Base-by-base conservation (phyloP, 2,888 invertebrate species). In the Caenorhabditis panamensis region DNA sequence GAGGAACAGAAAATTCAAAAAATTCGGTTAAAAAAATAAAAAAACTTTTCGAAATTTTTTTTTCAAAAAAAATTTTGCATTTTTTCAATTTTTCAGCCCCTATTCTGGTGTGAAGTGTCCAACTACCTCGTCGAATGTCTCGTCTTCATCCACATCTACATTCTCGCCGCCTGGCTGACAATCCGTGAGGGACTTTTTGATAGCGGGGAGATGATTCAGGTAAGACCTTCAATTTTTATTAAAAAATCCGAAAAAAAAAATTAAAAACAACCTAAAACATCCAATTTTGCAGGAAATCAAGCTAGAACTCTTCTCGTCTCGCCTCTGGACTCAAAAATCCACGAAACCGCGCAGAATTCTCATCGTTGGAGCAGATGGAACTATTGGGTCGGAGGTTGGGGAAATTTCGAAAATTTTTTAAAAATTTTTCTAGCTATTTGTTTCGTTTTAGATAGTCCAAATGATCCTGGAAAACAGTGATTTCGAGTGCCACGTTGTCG, bases 121-220 rank as follows among this genome's bases (percentile, higher is more conserved):
- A 26, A 63, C 22, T 63, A 31, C 49, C 47, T 69, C 5, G 18
- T 80, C 13, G 80, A 80, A 63, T 31, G 63, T 18, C 49, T 81
- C 20, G 63, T 79, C 31, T 63, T 78, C 5, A 22, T 82, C 16
- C 76, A 83, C 31, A 68, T 83, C 58, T 83, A 76, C 41, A 13
- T 82, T 16, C 54, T 83, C 18, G 83, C 83, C 5, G 79, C 77
- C 0, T 68, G 36, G 20, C 68, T 79, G 22, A 79, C 77, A 1
- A 28, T 83, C 11, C 66, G 76, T 20, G 83, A 83, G 53, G 51
- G 69, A 4, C 24, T 67, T 49, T 83, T 82, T 49, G 83, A 83
- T 24, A 31, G 53, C 9, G 11, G 51, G 18, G 13, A 51, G n/a
- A 58, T 31, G 37, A 49, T 58, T 5, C 22, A 31, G 49, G 73